Evolutionary conservation across 2,888 invertebrate species (phyloP).

Genomic region (Macropis europaea): DNA sequence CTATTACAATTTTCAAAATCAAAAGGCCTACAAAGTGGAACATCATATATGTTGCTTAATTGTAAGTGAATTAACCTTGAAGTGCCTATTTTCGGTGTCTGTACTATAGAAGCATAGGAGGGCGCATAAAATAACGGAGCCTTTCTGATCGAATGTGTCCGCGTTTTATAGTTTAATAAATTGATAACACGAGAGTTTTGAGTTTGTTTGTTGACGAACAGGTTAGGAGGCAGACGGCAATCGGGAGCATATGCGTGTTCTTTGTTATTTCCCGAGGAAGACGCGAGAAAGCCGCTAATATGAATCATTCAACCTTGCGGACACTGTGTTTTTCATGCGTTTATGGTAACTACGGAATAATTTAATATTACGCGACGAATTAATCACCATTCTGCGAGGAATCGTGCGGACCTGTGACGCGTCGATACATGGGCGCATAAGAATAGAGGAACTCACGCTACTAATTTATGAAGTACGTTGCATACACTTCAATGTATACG

Average conservation of each 20-base stretch:
- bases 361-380: background rate
- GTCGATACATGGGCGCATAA: too few species aligned
- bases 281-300: background rate
- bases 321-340: background rate
- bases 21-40: too few species aligned
- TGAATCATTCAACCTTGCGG: slow-evolving; percentile 42
- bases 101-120: too few species aligned
- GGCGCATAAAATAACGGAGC: too few species aligned
- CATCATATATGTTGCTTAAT: too few species aligned
- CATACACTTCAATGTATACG: too few species aligned
- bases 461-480: too few species aligned
- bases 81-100: too few species aligned
- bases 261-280: slow-evolving; percentile 1
- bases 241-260: background rate
- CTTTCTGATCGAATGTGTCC: too few species aligned
- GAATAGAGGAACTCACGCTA: background rate
- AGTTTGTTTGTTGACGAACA: background rate
- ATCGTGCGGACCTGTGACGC: background rate
- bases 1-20: too few species aligned
- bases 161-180: too few species aligned
- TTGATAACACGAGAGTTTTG: background rate
- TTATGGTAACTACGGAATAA: slow-evolving; percentile 16
- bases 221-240: background rate
- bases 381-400: background rate
- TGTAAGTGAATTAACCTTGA: too few species aligned